phyloP scores from a whole-genome alignment of 2,113 vertebrate genomes.

The Muntiacus muntjak region DNA sequence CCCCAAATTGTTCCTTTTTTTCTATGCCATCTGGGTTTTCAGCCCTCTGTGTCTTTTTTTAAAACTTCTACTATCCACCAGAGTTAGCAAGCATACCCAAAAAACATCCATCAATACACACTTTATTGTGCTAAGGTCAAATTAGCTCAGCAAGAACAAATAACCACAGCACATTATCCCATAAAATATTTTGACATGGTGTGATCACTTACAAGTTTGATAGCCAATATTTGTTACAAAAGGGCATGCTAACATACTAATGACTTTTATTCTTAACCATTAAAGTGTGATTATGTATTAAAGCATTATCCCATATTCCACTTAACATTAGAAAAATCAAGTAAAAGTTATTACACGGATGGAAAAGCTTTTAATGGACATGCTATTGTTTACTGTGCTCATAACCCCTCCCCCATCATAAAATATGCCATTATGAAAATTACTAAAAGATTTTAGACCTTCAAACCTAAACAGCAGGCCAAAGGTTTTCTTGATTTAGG shows the following conservation, averaged over 20 bases:
- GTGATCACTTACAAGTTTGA: slow-evolving; percentile 43
- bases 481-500: slow-evolving; percentile 18
- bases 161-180: slow-evolving; percentile 22
- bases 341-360: slow-evolving; percentile 39
- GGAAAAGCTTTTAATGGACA: slow-evolving; percentile 49
- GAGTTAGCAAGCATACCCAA: background rate
- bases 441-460: slow-evolving; percentile 5
- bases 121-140: slow-evolving; percentile 27
- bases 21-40: background rate
- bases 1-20: background rate
- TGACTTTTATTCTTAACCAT: slow-evolving; percentile 31
- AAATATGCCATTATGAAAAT: slow-evolving; percentile 28
- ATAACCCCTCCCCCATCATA: background rate
- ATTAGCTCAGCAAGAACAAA: slow-evolving; percentile 49
- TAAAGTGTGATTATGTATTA: slow-evolving; percentile 18
- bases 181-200: slow-evolving; percentile 46
- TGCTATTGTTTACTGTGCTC: slow-evolving; percentile 8
- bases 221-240: slow-evolving; percentile 31
- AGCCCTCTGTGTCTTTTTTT: background rate
- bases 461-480: background rate
- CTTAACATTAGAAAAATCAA: slow-evolving; percentile 45
- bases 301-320: slow-evolving; percentile 23
- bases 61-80: background rate
- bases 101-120: background rate
- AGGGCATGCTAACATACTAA: slow-evolving; percentile 2